These are phyloP conservation scores for Trichopoda pennipes DNA, from an alignment of 2,888 invertebrate genomes.

Conservation along the genomic window DNA sequence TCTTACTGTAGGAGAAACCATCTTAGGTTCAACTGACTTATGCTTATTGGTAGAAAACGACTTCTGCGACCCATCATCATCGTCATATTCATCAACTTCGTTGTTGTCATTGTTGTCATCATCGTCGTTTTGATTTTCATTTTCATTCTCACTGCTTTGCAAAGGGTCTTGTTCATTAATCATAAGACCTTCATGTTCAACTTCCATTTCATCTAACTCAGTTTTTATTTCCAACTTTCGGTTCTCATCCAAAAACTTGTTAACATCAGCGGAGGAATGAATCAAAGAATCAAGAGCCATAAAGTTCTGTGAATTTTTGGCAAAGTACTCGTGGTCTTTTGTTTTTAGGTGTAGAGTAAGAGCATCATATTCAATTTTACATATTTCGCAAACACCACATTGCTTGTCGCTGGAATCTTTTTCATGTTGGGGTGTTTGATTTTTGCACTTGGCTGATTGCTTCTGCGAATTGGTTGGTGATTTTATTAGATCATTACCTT, in stretches of 20 bases:
- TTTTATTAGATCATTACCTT: constrained; percentile 71
- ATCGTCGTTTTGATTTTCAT: constrained; percentile 61
- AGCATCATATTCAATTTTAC: constrained; percentile 87
- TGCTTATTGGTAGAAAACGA: constrained; percentile 32
- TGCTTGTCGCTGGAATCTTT: constrained; percentile 80
- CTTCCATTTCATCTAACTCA: constrained; percentile 78
- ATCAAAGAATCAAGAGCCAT: constrained; percentile 88
- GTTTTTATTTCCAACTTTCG: constrained; percentile 81
- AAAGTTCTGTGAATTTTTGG: constrained; percentile 88
- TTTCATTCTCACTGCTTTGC: constrained; percentile 54
- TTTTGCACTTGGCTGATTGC: constrained; percentile 60
- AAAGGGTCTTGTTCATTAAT: constrained; percentile 70
- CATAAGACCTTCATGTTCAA: constrained; percentile 72
- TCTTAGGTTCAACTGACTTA: constrained; percentile 43
- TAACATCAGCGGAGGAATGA: constrained; percentile 85
- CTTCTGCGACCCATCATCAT: constrained; percentile 54
- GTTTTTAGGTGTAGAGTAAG: constrained; percentile 87
- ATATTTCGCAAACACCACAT: constrained; percentile 90
- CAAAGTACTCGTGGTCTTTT: constrained; percentile 88
- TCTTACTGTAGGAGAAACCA: constrained; percentile 73
- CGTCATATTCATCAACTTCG: constrained; percentile 51
- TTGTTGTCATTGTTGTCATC: constrained; percentile 61
- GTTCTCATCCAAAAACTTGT: constrained; percentile 84
- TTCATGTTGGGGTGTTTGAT: constrained; percentile 64
- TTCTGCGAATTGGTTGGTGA: constrained; percentile 70